These are phyloP conservation scores for Helostoma temminkii DNA, from an alignment of 2,797 vertebrate species.

Conservation along the genomic window DNA sequence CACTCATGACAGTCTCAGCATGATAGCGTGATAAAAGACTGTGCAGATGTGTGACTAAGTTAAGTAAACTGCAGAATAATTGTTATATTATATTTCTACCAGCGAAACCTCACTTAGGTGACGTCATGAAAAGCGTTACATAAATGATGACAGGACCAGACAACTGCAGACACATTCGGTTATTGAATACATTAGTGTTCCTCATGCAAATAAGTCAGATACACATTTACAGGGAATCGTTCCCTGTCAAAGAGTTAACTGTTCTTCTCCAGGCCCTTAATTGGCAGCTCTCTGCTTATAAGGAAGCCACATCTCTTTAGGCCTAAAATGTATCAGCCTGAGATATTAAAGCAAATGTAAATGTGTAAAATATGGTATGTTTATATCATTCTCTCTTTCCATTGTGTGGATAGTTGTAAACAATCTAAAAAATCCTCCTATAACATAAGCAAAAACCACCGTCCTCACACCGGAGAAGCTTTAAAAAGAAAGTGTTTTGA, in stretches of 20 bases:
- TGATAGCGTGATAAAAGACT: neutral
- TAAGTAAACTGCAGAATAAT: neutral
- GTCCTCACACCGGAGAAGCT: neutral
- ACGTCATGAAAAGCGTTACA: neutral
- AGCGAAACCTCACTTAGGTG: neutral
- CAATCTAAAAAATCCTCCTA: too few relatives aligned
- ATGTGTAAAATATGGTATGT: neutral
- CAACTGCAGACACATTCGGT: too few relatives aligned
- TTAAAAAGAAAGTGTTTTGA: neutral
- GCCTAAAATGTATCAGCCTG: neutral
- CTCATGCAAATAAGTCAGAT: constrained; percentile 9
- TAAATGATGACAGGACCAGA: neutral
- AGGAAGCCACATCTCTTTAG: neutral
- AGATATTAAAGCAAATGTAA: constrained; percentile 6
- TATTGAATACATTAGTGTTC: neutral
- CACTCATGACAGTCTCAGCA: constrained; percentile 1
- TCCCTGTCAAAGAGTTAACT: neutral
- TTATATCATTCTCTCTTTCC: neutral
- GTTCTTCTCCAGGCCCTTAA: neutral
- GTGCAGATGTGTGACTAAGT: neutral
- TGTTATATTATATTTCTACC: neutral
- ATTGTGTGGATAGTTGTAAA: neutral
- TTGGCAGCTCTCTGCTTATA: neutral
- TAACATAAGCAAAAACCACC: too few relatives aligned
- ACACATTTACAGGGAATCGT: neutral